A percentile compares a stretch with the other conserved stretches of the same genome.
Evolutionary conservation across 1,140 invertebrate species (phyloP).

Genomic region (Bradysia coprophila): DNA sequence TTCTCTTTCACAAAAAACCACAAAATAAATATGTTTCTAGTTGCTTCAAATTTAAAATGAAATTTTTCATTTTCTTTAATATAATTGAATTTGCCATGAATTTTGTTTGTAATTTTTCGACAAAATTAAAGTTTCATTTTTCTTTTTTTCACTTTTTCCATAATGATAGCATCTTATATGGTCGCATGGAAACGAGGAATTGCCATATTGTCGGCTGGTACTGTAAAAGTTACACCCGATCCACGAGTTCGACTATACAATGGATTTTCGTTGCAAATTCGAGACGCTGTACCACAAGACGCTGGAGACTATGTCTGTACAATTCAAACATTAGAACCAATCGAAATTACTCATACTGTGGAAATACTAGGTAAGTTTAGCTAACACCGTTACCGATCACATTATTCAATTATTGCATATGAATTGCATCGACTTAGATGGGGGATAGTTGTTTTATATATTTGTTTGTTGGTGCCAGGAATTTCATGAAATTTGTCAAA

Average conservation of each 20-base stretch:
- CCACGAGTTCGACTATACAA: conserved; percentile 29
- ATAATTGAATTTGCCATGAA: not conserved
- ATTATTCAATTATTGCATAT: not conserved
- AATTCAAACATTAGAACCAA: conserved; percentile 33
- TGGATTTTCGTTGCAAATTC: conserved; percentile 33
- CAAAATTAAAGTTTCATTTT: not conserved
- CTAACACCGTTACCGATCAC: not conserved
- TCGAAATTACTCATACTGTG: conserved; percentile 35
- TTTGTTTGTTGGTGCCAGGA: not conserved
- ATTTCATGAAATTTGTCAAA: not conserved
- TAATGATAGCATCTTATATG: conserved; percentile 25
- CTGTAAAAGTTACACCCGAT: conserved; percentile 35
- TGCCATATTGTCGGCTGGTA: conserved; percentile 34
- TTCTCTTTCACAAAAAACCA: too few species aligned
- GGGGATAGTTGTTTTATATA: conserved; percentile 1
- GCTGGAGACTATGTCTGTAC: conserved; percentile 39
- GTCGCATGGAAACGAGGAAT: conserved; percentile 36
- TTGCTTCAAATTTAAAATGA: too few species aligned
- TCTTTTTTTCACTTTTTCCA: conserved; percentile 3
- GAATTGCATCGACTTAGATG: not conserved
- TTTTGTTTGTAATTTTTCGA: not conserved
- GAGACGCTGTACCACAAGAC: conserved; percentile 31
- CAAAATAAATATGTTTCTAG: too few species aligned
- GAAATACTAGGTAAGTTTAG: conserved; percentile 33
- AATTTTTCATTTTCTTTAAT: too few species aligned